A percentile compares a stretch with the other conserved stretches of the same genome.
Conservation (phyloP, 2,888 invertebrate species). For the Callimorpha dominula region DNA sequence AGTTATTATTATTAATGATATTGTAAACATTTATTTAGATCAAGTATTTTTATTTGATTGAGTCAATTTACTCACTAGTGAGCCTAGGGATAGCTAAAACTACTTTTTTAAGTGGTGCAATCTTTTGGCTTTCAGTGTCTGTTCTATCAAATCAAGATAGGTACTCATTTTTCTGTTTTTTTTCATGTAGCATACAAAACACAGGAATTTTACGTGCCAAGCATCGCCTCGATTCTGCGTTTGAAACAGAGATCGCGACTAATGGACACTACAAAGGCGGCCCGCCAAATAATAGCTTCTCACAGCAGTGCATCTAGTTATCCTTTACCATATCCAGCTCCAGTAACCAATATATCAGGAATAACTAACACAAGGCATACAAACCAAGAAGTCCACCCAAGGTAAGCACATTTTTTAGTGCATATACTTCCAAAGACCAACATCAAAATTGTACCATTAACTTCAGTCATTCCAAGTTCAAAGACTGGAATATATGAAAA, state of each 20-base stretch:
- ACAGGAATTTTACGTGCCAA: slow-evolving; percentile 87
- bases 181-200: slow-evolving; percentile 67
- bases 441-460: not conserved
- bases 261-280: slow-evolving; percentile 88
- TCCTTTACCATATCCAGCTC: slow-evolving; percentile 57
- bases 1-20: not conserved
- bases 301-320: slow-evolving; percentile 77
- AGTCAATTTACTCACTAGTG: no score
- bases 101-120: no score
- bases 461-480: not conserved
- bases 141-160: no score
- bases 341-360: not conserved
- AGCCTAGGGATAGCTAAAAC: no score
- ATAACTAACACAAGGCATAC: not conserved
- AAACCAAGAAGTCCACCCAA: not conserved
- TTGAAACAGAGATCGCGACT: slow-evolving; percentile 87
- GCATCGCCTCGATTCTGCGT: slow-evolving; percentile 87
- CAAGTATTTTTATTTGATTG: no score
- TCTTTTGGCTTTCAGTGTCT: no score
- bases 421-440: not conserved
- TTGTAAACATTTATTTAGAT: no score
- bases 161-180: slow-evolving; percentile 15
- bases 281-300: slow-evolving; percentile 87
- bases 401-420: slow-evolving; percentile 4
- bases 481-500: not conserved